A percentile compares a stretch with the other conserved stretches of the same genome.
Conservation (phyloP, 2,888 invertebrate genomes). For the Ophonus ardosiacus region DNA sequence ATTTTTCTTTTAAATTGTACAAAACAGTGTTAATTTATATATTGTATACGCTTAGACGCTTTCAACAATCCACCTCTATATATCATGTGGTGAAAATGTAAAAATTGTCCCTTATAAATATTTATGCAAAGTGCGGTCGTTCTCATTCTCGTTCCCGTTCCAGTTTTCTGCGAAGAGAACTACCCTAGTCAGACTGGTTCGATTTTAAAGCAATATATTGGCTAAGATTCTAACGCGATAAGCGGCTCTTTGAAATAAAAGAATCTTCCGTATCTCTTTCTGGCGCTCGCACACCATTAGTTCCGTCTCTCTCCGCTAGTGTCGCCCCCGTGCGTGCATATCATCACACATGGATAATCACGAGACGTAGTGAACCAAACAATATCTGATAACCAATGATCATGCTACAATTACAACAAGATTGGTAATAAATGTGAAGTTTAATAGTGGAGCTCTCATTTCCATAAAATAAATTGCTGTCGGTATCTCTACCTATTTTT, state of each 20-base stretch:
- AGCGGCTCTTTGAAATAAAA: conserved; percentile 67
- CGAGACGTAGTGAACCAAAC: background rate
- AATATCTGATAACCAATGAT: background rate
- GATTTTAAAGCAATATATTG: conserved; percentile 68
- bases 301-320: conserved; percentile 21
- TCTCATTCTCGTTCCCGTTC: conserved; percentile 50
- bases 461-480: too few relatives aligned
- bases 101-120: conserved; percentile 11
- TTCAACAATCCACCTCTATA: background rate
- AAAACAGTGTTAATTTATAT: too few relatives aligned
- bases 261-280: conserved; percentile 58
- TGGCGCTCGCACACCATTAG: conserved; percentile 39
- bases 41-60: background rate
- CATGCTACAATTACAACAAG: too few relatives aligned
- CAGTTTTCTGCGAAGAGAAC: conserved; percentile 50
- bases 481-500: too few relatives aligned
- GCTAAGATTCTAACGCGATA: conserved; percentile 67
- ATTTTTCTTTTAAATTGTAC: too few relatives aligned
- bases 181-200: conserved; percentile 63
- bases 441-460: too few relatives aligned
- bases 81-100: background rate
- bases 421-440: too few relatives aligned
- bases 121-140: background rate
- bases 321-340: conserved; percentile 1
- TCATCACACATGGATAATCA: background rate